A percentile compares a stretch with the other conserved stretches of the same genome.
phyloP scores from a whole-genome alignment of 2,888 invertebrate genomes.

The Deilephila elpenor region DNA sequence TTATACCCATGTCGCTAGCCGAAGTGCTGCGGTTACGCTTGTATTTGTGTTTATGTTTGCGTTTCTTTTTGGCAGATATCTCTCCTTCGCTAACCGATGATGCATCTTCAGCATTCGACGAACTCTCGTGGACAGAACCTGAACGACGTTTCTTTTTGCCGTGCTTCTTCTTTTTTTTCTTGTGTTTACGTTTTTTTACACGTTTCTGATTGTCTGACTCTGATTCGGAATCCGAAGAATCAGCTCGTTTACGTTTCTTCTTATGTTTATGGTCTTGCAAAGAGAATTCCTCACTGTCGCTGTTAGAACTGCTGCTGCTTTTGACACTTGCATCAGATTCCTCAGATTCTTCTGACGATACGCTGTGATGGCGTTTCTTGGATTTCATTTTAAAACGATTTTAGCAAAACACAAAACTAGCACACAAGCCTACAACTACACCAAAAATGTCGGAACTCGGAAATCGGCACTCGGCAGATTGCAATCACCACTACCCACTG shows the following conservation, averaged over 20 bases:
- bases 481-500: too few relatives aligned
- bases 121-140: slow-evolving; percentile 61
- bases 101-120: slow-evolving; percentile 58
- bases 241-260: slow-evolving; percentile 77
- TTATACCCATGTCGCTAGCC: slow-evolving; percentile 61
- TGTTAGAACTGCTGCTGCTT: slow-evolving; percentile 73
- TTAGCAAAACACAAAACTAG: neutral
- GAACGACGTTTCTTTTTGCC: slow-evolving; percentile 75
- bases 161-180: slow-evolving; percentile 83
- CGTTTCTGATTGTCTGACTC: slow-evolving; percentile 73
- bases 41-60: slow-evolving; percentile 76
- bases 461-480: neutral
- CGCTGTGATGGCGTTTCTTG: slow-evolving; percentile 73
- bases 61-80: slow-evolving; percentile 73
- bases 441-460: neutral
- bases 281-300: slow-evolving; percentile 76
- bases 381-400: slow-evolving; percentile 65
- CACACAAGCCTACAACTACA: slow-evolving; percentile 1
- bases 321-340: slow-evolving; percentile 69
- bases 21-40: slow-evolving; percentile 67
- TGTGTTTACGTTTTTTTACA: slow-evolving; percentile 78
- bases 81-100: slow-evolving; percentile 74
- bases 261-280: slow-evolving; percentile 71
- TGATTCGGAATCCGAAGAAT: slow-evolving; percentile 75
- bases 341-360: slow-evolving; percentile 75